phyloP scores from a whole-genome alignment of 2,888 invertebrate genomes.

The Galeopsomyia nigrocyanea region DNA sequence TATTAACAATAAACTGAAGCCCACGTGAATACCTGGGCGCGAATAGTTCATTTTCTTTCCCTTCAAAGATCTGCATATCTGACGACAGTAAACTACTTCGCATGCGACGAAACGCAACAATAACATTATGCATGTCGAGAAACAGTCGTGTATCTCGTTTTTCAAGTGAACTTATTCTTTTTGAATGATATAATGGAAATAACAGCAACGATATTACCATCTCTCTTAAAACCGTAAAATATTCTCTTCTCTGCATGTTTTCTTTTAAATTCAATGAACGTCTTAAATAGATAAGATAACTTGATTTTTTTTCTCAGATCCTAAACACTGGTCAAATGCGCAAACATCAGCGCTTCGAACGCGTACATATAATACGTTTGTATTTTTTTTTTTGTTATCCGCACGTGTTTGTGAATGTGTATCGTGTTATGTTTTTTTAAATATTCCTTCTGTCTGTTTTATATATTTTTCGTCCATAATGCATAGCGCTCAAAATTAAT shows the following conservation, averaged over 20 bases:
- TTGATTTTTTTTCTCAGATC: constrained; percentile 49
- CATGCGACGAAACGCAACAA: constrained; percentile 46
- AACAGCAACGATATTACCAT: constrained; percentile 39
- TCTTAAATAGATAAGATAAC: constrained; percentile 45
- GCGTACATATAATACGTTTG: constrained; percentile 45
- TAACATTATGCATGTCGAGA: constrained; percentile 43
- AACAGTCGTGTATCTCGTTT: constrained; percentile 42
- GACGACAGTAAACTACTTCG: constrained; percentile 40
- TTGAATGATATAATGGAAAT: constrained; percentile 46
- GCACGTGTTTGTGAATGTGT: constrained; percentile 46
- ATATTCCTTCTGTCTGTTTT: constrained; percentile 15
- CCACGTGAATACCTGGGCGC: not conserved
- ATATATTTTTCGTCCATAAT: constrained; percentile 47
- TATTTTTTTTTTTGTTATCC: too few relatives aligned
- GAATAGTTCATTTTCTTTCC: constrained; percentile 23
- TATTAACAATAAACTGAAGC: constrained; percentile 40
- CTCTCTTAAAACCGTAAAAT: constrained; percentile 22
- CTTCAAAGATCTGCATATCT: constrained; percentile 31
- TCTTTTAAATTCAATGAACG: constrained; percentile 38
- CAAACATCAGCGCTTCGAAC: constrained; percentile 43
- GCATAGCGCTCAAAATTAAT: constrained; percentile 52
- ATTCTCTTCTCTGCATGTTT: not conserved
- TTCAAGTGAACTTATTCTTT: constrained; percentile 39
- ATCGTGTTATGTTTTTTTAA: constrained; percentile 34
- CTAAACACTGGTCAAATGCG: constrained; percentile 51